Conservation (phyloP, 2,113 vertebrate genomes). For the Antechinus flavipes region DNA sequence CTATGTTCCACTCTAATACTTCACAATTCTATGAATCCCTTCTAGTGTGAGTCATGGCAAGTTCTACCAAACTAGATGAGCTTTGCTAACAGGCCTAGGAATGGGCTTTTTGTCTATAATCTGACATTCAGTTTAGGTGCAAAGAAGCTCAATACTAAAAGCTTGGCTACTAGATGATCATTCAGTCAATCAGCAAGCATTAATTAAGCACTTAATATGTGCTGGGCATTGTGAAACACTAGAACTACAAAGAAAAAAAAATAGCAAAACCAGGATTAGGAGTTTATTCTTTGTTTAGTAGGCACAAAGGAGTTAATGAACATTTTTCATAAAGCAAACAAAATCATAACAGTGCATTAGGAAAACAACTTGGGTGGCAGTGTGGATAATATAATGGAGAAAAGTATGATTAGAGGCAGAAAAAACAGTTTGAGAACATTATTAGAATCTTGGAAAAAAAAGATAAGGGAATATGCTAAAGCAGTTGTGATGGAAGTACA, state of each 20-base stretch:
- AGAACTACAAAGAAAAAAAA: neutral
- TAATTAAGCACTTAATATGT: neutral
- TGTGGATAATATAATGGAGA: neutral
- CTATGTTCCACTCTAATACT: neutral
- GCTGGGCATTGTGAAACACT: neutral
- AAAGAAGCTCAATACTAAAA: neutral
- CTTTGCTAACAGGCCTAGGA: neutral
- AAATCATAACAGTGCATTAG: neutral
- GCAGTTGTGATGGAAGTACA: fast-evolving
- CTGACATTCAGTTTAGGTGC: neutral
- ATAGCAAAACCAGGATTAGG: neutral
- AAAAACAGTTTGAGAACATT: neutral
- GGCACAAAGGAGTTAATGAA: neutral
- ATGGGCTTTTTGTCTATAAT: neutral
- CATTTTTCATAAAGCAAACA: neutral
- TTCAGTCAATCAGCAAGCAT: neutral
- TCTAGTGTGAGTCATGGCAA: neutral
- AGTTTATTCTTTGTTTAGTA: neutral
- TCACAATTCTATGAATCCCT: neutral
- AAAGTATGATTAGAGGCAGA: neutral
- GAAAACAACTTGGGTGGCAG: neutral
- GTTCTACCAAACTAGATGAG: neutral
- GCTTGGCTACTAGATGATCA: neutral
- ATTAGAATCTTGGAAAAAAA: neutral
- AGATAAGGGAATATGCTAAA: neutral